A percentile compares a stretch with the other conserved stretches of the same genome.
Conservation (phyloP, 2,888 invertebrate species). For the Zootermopsis nevadensis region DNA sequence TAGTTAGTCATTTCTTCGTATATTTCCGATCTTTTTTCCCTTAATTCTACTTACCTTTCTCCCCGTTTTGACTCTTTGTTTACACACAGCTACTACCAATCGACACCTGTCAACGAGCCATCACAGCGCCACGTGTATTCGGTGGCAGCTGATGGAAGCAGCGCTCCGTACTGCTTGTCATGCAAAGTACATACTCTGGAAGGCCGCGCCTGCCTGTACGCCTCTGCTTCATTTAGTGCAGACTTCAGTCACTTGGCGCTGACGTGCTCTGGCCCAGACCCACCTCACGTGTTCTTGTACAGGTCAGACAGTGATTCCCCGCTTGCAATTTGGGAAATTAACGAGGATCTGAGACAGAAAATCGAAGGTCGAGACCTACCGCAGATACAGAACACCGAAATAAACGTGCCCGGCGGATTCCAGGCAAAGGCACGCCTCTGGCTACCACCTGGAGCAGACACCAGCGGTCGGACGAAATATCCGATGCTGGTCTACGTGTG, state of each 20-base stretch:
- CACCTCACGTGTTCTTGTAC: slow-evolving; percentile 64
- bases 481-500: slow-evolving; percentile 88
- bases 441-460: slow-evolving; percentile 77
- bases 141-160: slow-evolving; percentile 65
- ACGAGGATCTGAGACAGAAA: slow-evolving; percentile 65
- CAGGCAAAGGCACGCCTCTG: slow-evolving; percentile 79
- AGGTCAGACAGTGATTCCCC: neutral
- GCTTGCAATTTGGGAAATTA: slow-evolving; percentile 69
- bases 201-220: slow-evolving; percentile 69
- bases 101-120: slow-evolving; percentile 73
- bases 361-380: slow-evolving; percentile 68
- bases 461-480: slow-evolving; percentile 76
- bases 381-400: slow-evolving; percentile 63
- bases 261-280: slow-evolving; percentile 75
- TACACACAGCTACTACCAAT: slow-evolving; percentile 76
- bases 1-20: too few relatives aligned
- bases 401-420: slow-evolving; percentile 73
- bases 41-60: too few relatives aligned
- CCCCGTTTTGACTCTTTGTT: too few relatives aligned
- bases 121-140: slow-evolving; percentile 75
- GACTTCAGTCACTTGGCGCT: slow-evolving; percentile 74
- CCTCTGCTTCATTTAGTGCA: slow-evolving; percentile 69
- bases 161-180: slow-evolving; percentile 71
- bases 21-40: too few relatives aligned
- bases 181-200: slow-evolving; percentile 72